A percentile compares a stretch with the other conserved stretches of the same genome.
phyloP scores from a whole-genome alignment of 2,888 invertebrate genomes.

The Monopis laevigella region DNA sequence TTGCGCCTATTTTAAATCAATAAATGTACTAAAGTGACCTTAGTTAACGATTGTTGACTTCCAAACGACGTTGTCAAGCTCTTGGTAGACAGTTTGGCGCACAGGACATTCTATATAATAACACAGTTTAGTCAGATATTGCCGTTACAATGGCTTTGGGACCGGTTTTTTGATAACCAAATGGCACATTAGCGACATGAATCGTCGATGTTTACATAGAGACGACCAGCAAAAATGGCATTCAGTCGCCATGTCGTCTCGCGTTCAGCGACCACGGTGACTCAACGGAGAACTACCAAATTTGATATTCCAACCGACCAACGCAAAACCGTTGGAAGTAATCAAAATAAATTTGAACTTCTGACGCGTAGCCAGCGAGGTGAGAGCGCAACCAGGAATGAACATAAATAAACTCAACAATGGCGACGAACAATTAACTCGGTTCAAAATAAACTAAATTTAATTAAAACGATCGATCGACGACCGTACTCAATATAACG shows the following conservation, averaged over 20 bases:
- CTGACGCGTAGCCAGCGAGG: slow-evolving; percentile 2
- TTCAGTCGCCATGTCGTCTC: not conserved
- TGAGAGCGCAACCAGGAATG: not conserved
- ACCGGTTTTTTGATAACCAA: slow-evolving; percentile 2
- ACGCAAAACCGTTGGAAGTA: slow-evolving; percentile 12
- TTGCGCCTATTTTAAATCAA: no score
- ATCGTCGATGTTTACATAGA: slow-evolving; percentile 2
- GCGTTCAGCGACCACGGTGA: slow-evolving; percentile 13
- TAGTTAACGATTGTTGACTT: no score
- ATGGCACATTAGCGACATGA: no score
- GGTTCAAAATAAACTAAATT: no score
- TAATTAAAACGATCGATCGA: slow-evolving; percentile 4
- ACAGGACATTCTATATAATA: no score
- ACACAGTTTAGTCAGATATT: no score
- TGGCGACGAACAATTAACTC: no score
- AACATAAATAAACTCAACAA: not conserved
- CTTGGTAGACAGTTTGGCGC: no score
- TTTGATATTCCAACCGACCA: slow-evolving; percentile 10
- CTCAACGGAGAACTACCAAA: slow-evolving; percentile 11
- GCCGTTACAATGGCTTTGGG: no score
- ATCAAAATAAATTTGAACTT: slow-evolving; percentile 8
- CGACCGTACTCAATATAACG: not conserved
- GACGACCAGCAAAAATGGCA: not conserved
- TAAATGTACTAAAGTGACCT: no score
- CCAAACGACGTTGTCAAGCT: no score